These are phyloP conservation scores for Pollenia labialis DNA, from an alignment of 2,888 invertebrate species.

Conservation along the genomic window DNA sequence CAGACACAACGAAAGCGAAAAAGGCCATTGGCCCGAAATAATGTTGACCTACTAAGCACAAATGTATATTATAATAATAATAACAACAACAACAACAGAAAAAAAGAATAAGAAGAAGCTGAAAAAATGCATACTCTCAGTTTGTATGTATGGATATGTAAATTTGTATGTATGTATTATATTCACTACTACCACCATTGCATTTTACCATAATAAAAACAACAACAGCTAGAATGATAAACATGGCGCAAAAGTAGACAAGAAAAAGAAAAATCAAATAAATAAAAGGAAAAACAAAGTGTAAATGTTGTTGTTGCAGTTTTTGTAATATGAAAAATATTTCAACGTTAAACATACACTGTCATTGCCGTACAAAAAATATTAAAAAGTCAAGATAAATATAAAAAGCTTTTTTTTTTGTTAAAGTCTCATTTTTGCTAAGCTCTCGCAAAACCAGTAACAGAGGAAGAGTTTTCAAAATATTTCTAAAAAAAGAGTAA, in stretches of 20 bases:
- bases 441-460: neutral
- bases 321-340: slow-evolving; percentile 29
- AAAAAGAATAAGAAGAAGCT: slow-evolving; percentile 8
- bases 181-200: neutral
- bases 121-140: slow-evolving; percentile 74
- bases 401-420: slow-evolving; percentile 33
- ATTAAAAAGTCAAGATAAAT: slow-evolving; percentile 61
- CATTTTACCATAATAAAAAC: slow-evolving; percentile 16
- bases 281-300: slow-evolving; percentile 54
- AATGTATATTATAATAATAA: slow-evolving; percentile 58
- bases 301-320: slow-evolving; percentile 13
- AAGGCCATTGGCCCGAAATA: slow-evolving; percentile 85
- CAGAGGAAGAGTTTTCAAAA: slow-evolving; percentile 55
- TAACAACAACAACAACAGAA: slow-evolving; percentile 19
- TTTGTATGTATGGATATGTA: slow-evolving; percentile 65
- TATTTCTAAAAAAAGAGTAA: neutral
- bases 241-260: slow-evolving; percentile 51
- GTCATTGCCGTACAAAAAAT: slow-evolving; percentile 71
- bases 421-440: neutral
- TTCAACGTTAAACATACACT: slow-evolving; percentile 72
- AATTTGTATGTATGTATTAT: neutral
- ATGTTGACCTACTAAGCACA: slow-evolving; percentile 84
- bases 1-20: slow-evolving; percentile 83
- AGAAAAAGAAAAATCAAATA: slow-evolving; percentile 37
- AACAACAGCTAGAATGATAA: slow-evolving; percentile 8